Evolutionary conservation across 2,888 invertebrate genomes (phyloP).

Genomic region (Melanargia galathea): DNA sequence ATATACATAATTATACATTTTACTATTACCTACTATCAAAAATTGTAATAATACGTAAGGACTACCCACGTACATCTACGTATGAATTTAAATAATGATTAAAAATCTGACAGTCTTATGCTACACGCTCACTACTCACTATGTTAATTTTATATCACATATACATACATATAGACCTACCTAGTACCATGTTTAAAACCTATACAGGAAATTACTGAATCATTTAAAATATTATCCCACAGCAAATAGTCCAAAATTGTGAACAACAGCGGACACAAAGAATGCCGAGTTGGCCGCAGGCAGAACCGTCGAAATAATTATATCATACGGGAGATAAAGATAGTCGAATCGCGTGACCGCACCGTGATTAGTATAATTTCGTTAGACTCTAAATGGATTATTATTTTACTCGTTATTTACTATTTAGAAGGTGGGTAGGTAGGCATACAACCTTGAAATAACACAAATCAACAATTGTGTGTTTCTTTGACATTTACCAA

Average conservation of each 20-base stretch:
- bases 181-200: too few species aligned
- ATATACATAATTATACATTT: too few species aligned
- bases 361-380: conserved; percentile 71
- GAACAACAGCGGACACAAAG: conserved; percentile 45
- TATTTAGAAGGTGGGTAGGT: conserved; percentile 32
- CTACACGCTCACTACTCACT: too few species aligned
- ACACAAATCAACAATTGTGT: conserved; percentile 7
- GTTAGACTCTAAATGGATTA: conserved; percentile 56
- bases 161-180: neutral
- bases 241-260: conserved; percentile 36
- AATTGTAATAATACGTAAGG: neutral
- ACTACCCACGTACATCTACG: too few species aligned
- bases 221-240: conserved; percentile 28
- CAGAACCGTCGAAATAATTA: conserved; percentile 63
- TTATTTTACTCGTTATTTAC: conserved; percentile 48
- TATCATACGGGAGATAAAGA: conserved; percentile 64
- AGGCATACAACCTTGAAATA: conserved; percentile 28
- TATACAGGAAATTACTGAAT: neutral
- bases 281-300: conserved; percentile 67
- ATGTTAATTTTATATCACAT: neutral
- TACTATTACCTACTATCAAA: too few species aligned
- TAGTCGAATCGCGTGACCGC: conserved; percentile 78
- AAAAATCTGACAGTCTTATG: too few species aligned
- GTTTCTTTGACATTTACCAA: conserved; percentile 13
- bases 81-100: too few species aligned